phyloP scores from a whole-genome alignment of 1,140 invertebrate species.

The Lepidurus packardi region DNA sequence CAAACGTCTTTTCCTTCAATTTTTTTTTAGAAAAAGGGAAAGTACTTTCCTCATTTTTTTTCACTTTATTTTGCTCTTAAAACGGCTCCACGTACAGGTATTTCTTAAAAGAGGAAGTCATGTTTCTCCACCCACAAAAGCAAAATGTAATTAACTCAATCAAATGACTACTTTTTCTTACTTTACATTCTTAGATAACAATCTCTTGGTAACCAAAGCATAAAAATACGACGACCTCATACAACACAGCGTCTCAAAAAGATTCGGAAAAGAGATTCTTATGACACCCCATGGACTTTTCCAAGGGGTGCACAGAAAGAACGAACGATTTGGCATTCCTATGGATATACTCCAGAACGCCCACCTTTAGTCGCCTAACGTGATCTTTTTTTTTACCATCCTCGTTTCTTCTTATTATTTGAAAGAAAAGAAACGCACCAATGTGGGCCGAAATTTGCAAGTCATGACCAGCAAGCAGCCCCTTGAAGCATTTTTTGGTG shows the following conservation, averaged over 20 bases:
- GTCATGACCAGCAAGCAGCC: slow-evolving; percentile 8
- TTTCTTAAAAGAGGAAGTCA: too few species aligned
- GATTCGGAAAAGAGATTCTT: neutral
- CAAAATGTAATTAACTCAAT: neutral
- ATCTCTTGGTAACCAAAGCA: neutral
- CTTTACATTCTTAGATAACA: neutral
- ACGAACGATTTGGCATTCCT: slow-evolving; percentile 19
- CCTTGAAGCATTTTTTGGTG: slow-evolving; percentile 4
- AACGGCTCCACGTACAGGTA: neutral
- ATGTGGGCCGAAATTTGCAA: neutral
- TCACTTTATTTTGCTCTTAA: neutral
- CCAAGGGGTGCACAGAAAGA: slow-evolving; percentile 1
- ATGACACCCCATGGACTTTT: slow-evolving; percentile 14
- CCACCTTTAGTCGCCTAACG: neutral
- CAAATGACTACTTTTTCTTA: neutral
- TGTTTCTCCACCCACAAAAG: neutral
- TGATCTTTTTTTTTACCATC: neutral
- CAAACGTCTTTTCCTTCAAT: neutral
- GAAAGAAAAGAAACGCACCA: neutral
- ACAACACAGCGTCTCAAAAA: neutral
- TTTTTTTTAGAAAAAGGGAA: neutral
- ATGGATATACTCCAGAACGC: neutral
- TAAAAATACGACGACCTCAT: neutral
- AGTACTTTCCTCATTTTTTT: neutral
- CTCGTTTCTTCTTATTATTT: neutral